Base-by-base conservation (phyloP, 2,888 invertebrate genomes). In the Spodoptera littoralis region DNA sequence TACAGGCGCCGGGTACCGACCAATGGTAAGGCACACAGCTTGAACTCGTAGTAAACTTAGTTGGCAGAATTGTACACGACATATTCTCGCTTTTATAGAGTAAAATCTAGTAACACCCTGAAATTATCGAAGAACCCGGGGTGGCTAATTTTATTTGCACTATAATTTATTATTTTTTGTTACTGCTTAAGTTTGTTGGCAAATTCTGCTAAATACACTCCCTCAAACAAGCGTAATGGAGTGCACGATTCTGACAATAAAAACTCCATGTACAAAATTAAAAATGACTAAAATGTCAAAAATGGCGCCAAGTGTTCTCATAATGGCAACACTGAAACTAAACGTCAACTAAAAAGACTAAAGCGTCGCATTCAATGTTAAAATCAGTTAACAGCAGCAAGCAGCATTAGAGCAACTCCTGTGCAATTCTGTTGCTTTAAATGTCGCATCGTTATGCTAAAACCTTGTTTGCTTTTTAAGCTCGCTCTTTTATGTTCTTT, bases 1-100 rank as follows among this genome's bases (percentile, higher is more conserved):
- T 72, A 98, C 98, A 62, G 97, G 98, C 82, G 97, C 97, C 70
- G 97, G 97, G 81, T 98, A 98, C 93, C 96, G 97, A 90, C 98
- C 98, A 67, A 98, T 98, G 98, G 98, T 97, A 95, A 96, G 96
- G 76, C 56, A 65, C 60, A 71, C 64, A 9, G 49, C 59, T 59
- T 58, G 24, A 62, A 52, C 50, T 64, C 41, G 67, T 72, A 72
- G 71, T 58, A 49, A 13, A 12, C 48, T 27, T 53, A 62, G 48
- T 55, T 65, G 54, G 53, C 64, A 66, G 65, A 77, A 65, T 63
- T 69, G 65, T 58, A 68, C 73, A 77, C 68, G 65, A 62, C 76
- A 60, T 54, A 48, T 53, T 54, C 56, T 54, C 43, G 75, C 48
- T 75, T 70, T 46, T 13, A 42, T 57, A 48, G 9, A 52, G 18